phyloP scores from a whole-genome alignment of 2,113 vertebrate genomes.

The Erpornis zantholeuca region DNA sequence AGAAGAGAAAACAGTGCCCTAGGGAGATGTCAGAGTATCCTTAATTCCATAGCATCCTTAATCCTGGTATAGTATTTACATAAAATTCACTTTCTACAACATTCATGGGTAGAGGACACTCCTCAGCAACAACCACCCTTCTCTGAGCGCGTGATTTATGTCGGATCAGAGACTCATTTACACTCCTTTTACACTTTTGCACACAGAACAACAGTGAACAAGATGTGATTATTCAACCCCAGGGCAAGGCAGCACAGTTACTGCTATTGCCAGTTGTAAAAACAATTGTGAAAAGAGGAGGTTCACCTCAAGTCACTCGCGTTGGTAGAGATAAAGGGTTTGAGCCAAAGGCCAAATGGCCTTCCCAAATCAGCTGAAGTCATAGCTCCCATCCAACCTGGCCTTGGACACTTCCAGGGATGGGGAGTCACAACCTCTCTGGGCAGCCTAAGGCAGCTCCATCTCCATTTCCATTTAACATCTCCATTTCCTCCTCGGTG shows the following conservation, averaged over 20 bases:
- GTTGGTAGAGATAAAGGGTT: background rate
- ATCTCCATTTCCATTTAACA: too few relatives aligned
- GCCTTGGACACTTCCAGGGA: too few relatives aligned
- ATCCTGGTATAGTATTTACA: background rate
- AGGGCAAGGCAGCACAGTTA: background rate
- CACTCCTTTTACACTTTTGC: background rate
- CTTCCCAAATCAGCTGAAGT: background rate
- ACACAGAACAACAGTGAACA: background rate
- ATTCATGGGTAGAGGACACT: background rate
- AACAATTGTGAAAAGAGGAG: background rate
- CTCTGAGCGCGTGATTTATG: background rate
- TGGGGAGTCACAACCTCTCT: too few relatives aligned
- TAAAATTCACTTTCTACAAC: background rate
- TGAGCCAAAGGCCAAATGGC: background rate
- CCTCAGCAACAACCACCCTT: background rate
- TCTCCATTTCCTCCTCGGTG: too few relatives aligned
- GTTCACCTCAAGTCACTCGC: background rate
- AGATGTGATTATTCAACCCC: background rate
- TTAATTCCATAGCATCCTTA: background rate
- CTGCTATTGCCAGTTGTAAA: background rate
- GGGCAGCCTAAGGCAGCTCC: too few relatives aligned
- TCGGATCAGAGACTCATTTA: background rate
- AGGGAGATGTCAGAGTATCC: background rate
- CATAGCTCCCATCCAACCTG: background rate
- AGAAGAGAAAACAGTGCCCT: background rate